Evolutionary conservation across 1,140 invertebrate species (phyloP).

Genomic region (Rhagoletis pomonella): DNA sequence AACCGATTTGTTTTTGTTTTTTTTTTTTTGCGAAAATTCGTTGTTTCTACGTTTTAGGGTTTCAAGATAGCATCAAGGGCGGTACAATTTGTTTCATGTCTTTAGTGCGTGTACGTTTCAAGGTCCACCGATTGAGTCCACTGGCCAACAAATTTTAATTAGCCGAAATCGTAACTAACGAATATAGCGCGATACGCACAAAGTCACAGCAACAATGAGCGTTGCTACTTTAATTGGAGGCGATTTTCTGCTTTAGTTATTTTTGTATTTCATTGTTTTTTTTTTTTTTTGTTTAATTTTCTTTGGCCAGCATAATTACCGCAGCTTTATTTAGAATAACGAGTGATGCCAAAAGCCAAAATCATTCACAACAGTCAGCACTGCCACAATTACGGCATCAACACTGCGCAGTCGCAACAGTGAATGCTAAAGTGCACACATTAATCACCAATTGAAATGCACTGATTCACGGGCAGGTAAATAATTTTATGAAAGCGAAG

Average conservation of each 20-base stretch:
- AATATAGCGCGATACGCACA: conserved; percentile 21
- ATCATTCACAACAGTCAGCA: not conserved
- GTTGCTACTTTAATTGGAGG: not conserved
- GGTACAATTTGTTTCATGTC: not conserved
- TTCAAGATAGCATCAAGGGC: not conserved
- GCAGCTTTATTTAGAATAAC: conserved; percentile 14
- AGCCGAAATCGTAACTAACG: not conserved
- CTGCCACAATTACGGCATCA: not conserved
- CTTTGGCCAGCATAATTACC: not conserved
- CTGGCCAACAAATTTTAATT: conserved; percentile 5
- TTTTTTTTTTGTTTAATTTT: conserved; percentile 41
- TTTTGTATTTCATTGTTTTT: not conserved
- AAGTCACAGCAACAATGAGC: conserved; percentile 3
- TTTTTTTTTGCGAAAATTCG: conserved; percentile 8
- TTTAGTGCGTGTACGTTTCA: not conserved
- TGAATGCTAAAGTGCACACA: not conserved
- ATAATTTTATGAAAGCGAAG: too few relatives aligned
- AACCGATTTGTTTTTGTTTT: not conserved
- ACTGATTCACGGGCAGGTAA: not conserved
- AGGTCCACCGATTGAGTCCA: not conserved
- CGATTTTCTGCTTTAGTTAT: conserved; percentile 4
- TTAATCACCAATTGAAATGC: not conserved
- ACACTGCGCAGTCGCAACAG: conserved; percentile 16
- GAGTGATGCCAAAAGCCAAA: not conserved
- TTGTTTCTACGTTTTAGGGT: not conserved